phyloP scores from a whole-genome alignment of 2,888 invertebrate genomes.

The Caprella mutica region DNA sequence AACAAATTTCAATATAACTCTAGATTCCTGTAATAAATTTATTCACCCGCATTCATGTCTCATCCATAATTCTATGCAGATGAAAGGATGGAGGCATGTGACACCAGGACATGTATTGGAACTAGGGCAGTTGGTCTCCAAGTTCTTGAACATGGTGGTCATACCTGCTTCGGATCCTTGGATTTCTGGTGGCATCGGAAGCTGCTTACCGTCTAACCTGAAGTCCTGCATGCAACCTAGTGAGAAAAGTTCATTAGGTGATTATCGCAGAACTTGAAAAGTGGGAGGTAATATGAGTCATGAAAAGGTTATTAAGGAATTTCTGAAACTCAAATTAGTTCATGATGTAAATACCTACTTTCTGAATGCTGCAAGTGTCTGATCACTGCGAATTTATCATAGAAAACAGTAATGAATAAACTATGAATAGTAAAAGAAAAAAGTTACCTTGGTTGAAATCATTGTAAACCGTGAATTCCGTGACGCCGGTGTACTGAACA shows the following conservation, averaged over 20 bases:
- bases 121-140: constrained; percentile 84
- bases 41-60: constrained; percentile 97
- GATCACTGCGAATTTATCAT: not conserved
- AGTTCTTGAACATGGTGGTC: constrained; percentile 82
- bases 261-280: too few species aligned
- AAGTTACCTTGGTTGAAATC: constrained; percentile 50
- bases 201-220: constrained; percentile 82
- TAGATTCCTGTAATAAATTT: constrained; percentile 14
- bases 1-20: not conserved
- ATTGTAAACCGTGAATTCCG: constrained; percentile 86
- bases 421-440: not conserved
- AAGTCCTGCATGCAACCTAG: constrained; percentile 68
- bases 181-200: constrained; percentile 87
- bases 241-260: constrained; percentile 11
- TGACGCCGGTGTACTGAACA: constrained; percentile 84
- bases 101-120: constrained; percentile 91
- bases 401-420: not conserved
- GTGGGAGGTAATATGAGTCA: too few species aligned
- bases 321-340: not conserved
- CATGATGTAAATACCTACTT: not conserved
- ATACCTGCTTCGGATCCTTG: constrained; percentile 93
- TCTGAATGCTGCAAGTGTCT: not conserved
- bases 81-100: constrained; percentile 83
- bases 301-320: not conserved
- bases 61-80: constrained; percentile 95